Conservation (phyloP, 2,113 vertebrate genomes). For the western clawed frog (Xenopus tropicalis) region DNA sequence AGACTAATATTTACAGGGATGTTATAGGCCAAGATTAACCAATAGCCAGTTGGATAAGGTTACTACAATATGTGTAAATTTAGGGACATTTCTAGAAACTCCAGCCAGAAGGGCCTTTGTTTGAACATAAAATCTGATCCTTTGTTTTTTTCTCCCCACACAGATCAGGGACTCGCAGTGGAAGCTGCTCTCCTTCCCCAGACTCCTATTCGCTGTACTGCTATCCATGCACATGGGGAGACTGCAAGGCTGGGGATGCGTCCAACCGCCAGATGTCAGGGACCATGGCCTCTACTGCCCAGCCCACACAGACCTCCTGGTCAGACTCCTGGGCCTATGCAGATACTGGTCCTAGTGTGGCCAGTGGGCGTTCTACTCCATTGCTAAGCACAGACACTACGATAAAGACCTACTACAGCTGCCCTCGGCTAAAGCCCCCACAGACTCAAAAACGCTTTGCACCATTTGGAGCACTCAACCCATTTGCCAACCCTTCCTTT, state of each 20-base stretch:
- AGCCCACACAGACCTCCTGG: conserved; percentile 75
- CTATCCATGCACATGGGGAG: conserved; percentile 91
- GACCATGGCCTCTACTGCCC: conserved; percentile 55
- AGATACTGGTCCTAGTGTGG: conserved; percentile 54
- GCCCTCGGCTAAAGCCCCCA: conserved; percentile 70
- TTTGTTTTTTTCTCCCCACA: background rate
- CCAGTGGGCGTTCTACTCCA: conserved; percentile 56
- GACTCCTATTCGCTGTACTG: conserved; percentile 89
- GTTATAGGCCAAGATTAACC: too few species aligned
- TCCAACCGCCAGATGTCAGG: conserved; percentile 53
- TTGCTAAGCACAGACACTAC: conserved; percentile 60
- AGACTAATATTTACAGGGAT: too few species aligned
- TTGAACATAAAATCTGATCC: too few species aligned
- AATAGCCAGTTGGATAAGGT: too few species aligned
- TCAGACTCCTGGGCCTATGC: conserved; percentile 68
- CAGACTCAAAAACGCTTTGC: conserved; percentile 86
- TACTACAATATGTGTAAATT: too few species aligned
- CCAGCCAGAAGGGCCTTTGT: too few species aligned
- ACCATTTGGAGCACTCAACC: conserved; percentile 87
- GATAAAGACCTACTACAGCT: conserved; percentile 69
- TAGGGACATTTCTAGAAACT: too few species aligned
- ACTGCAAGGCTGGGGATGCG: conserved; percentile 80
- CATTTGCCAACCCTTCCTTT: conserved; percentile 72
- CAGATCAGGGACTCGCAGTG: conserved; percentile 67
- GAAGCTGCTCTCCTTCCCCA: conserved; percentile 78